phyloP scores from a whole-genome alignment of 2,113 vertebrate species.

The Petrocephalus microphthalmus region DNA sequence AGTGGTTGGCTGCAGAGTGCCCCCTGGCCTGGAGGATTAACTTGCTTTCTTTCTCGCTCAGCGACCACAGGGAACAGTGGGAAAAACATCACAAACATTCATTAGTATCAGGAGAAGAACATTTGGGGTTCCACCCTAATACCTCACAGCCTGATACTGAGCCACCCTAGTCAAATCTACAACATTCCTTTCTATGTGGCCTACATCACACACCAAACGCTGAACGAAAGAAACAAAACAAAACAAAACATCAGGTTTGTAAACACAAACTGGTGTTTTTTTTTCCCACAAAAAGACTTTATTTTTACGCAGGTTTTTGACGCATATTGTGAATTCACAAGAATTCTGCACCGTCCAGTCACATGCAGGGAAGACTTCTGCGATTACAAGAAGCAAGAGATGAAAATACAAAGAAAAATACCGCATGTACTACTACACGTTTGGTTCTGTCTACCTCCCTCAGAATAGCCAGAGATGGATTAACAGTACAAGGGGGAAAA shows the following conservation, averaged over 20 bases:
- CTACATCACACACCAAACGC: background rate
- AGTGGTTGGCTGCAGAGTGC: constrained; percentile 76
- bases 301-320: constrained; percentile 67
- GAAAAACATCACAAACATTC: constrained; percentile 87
- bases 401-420: constrained; percentile 59
- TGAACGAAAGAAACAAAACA: constrained; percentile 14
- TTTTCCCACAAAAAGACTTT: constrained; percentile 74
- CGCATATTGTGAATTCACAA: constrained; percentile 81
- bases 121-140: constrained; percentile 31
- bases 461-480: constrained; percentile 58
- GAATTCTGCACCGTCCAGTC: constrained; percentile 72
- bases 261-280: constrained; percentile 27
- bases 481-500: constrained; percentile 73
- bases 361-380: constrained; percentile 77
- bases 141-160: constrained; percentile 20
- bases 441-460: constrained; percentile 60
- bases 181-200: background rate
- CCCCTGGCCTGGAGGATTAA: constrained; percentile 62
- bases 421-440: constrained; percentile 61
- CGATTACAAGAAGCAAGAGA: constrained; percentile 78
- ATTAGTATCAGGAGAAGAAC: constrained; percentile 60
- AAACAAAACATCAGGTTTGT: constrained; percentile 27
- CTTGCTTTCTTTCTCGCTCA: constrained; percentile 75
- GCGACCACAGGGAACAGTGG: constrained; percentile 89
- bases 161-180: background rate